Base-by-base conservation (phyloP, 2,888 invertebrate species). In the Drosophila quinaria region DNA sequence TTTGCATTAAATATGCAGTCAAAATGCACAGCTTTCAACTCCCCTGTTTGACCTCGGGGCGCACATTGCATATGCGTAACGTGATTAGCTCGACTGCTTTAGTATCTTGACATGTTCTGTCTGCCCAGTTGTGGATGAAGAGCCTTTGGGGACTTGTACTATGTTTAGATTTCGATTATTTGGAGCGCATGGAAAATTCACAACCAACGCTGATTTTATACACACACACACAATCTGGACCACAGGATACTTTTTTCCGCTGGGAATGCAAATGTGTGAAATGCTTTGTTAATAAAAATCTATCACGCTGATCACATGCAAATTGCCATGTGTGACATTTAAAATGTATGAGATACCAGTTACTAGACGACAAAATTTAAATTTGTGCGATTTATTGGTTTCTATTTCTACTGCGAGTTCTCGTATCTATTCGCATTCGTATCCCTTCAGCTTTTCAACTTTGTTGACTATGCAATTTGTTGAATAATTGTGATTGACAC, bases 41-140 rank as follows among this genome's bases (percentile, higher is more conserved):
- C 55, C 39, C 35, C 33, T 13, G 68, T 19, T 13, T 33, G 44
- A n/a, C 46, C 60, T 41, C 63, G 46, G 49, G 13, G 67, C 3
- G 49, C 52, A 72, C 69, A n/a, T 37, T 80, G 80, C 83, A 84
- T 83, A 83, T 72, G 65, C 78, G 68, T 77, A 80, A 86, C 78
- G 68, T 70, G 74, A 82, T 82, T 82, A 77, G 68, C 63, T 33
- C 51, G 41, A 61, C 37, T 41, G 10, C 63, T 56, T 37, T 13
- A 39, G 42, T 71, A 64, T 56, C 64, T 58, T 54, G 68, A 44
- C 73, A 52, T 42, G 15, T 37, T 11, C 41, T 37, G 33, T 25
- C 39, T 56, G 39, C 29, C 49, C 59, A 22, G 25, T 35, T 17
- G 29, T n/a, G 35, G 9, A 35, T 75, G 62, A 81, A 80, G 22